phyloP scores from a whole-genome alignment of 2,888 invertebrate genomes.

The Pterostichus niger region DNA sequence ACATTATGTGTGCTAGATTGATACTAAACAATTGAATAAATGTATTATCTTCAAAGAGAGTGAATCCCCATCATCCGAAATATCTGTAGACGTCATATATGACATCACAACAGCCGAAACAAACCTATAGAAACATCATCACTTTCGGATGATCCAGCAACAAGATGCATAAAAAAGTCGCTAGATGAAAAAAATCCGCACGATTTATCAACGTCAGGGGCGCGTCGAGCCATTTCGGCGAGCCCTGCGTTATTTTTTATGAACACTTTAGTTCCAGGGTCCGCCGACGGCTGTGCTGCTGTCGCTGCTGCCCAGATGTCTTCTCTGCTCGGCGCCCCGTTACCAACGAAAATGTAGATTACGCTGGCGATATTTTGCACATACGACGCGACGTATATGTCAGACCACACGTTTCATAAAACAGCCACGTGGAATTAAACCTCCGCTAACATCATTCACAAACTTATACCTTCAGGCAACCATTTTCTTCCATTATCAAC shows the following conservation, averaged over 20 bases:
- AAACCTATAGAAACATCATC: conserved; percentile 64
- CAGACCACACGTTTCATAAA: neutral
- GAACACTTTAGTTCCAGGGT: conserved; percentile 61
- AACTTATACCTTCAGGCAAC: no score
- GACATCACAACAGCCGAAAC: conserved; percentile 26
- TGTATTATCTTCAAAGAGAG: neutral
- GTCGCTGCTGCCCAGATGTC: conserved; percentile 54
- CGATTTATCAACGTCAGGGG: conserved; percentile 65
- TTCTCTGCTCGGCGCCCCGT: conserved; percentile 46
- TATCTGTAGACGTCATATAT: neutral
- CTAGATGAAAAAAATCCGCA: conserved; percentile 62
- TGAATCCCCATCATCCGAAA: no score
- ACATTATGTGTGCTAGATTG: no score
- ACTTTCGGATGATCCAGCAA: conserved; percentile 58
- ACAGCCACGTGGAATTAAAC: conserved; percentile 3
- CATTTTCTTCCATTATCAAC: no score
- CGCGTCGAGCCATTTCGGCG: conserved; percentile 39
- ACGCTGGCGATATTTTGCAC: conserved; percentile 59
- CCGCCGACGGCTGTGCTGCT: conserved; percentile 18
- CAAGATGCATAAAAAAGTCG: conserved; percentile 62
- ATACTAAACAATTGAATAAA: neutral
- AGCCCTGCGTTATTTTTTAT: conserved; percentile 65
- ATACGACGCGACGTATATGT: conserved; percentile 52
- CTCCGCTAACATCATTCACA: neutral
- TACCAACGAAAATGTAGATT: conserved; percentile 65